Base-by-base conservation (phyloP, 2,888 invertebrate genomes). In the Apodemia hepburni region DNA sequence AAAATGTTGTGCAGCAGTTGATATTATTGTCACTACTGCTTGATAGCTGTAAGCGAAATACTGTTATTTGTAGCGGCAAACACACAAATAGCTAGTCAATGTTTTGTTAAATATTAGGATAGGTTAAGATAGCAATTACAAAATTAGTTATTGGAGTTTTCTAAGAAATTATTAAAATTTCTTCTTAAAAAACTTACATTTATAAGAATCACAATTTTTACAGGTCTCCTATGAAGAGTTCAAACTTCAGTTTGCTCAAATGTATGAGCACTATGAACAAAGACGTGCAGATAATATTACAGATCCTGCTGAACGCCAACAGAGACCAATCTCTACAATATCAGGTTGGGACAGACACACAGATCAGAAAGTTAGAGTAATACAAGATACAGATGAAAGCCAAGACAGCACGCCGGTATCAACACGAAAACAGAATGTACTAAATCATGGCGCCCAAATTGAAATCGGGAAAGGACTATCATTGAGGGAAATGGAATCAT, bases 221-320 rank as follows among this genome's bases (percentile, higher is more conserved):
- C 77, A 97, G 97, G 97, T 99, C 9, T 98, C 99, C 0, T 98
- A 98, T 83, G 99, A 99, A 91, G 99, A 99, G 84, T 99, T 99
- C 86, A 98, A 98, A 79, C 93, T 98, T 7, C 98, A 99, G 84
- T 98, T 99, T 87, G 97, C 98, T 42, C 98, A 98, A 90, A 98
- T 98, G 97, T 98, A 98, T 81, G 98, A 98, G 79, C 97, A 97
- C 79, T 99, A 98, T 80, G 98, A 98, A 79, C 94, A 97, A 63
- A 96, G 98, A 71, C 93, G 98, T 63, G 97, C 98, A 0, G 98
- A 98, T 85, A 97, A 98, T 83, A 97, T 98, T 74, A 97, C 98
- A 0, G 98, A 98, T 88, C 98, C 98, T 0, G 95, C 97, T n/a
- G 93, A 98, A 70, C 92, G 98, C 18, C 97, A 97, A 79, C 97